Evolutionary conservation across 2,113 vertebrate species (phyloP).

Genomic region (Pogonocichla stellata): DNA sequence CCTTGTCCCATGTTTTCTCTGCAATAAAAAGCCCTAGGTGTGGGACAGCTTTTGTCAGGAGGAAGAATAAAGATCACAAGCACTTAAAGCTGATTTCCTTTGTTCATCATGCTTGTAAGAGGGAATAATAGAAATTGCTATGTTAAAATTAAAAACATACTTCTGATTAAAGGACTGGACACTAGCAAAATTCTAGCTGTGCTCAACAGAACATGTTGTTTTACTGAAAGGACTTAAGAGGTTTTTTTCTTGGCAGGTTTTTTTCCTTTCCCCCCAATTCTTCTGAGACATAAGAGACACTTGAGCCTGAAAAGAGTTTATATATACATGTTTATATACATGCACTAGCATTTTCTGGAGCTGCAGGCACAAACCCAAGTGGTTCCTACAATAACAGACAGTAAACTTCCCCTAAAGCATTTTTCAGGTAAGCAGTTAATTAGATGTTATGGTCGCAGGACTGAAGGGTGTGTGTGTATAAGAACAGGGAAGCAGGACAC

Average conservation of each 20-base stretch:
- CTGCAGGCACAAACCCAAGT: neutral
- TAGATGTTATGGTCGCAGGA: neutral
- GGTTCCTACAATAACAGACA: neutral
- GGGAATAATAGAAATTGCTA: neutral
- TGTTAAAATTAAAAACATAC: neutral
- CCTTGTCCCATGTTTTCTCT: neutral
- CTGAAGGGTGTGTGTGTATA: neutral
- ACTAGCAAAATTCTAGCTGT: neutral
- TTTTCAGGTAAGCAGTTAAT: neutral
- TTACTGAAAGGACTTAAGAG: neutral
- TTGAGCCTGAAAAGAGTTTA: neutral
- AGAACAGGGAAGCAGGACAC: neutral
- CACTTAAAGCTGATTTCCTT: neutral
- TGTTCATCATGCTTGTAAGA: neutral
- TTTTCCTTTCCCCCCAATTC: rapidly evolving
- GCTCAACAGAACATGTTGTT: neutral
- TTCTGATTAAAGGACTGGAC: neutral
- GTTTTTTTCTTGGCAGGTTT: neutral
- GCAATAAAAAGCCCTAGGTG: neutral
- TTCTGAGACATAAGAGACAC: neutral
- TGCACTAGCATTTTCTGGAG: neutral
- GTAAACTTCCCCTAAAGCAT: neutral
- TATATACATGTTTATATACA: no score
- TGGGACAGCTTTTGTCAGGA: neutral
- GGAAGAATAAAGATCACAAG: neutral